Evolutionary conservation across 1,140 invertebrate species (phyloP).

Genomic region (Phenacoccus solenopsis): DNA sequence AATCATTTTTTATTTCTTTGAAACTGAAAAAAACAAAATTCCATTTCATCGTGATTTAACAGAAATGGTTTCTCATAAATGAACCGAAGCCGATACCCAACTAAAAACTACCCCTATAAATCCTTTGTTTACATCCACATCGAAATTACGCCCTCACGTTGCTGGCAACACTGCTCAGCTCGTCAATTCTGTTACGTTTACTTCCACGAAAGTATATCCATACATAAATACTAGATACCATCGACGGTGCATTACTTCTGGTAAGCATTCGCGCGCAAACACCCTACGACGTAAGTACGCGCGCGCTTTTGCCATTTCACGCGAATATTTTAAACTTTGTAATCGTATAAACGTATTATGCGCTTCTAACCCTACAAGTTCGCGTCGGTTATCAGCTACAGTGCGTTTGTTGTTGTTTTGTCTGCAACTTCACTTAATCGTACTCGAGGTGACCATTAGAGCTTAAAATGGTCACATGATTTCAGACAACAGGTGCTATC

Average conservation of each 20-base stretch:
- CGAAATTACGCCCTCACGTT: background rate
- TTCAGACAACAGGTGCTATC: background rate
- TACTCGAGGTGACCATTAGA: background rate
- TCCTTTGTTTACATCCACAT: background rate
- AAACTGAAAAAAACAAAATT: no score
- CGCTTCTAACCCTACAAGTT: no score
- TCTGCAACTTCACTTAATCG: no score
- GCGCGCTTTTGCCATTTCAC: background rate
- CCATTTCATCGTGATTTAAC: no score
- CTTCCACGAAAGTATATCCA: background rate
- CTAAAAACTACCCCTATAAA: no score
- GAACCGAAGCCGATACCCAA: no score
- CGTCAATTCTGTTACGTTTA: background rate
- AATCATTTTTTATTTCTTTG: no score
- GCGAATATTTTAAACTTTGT: background rate
- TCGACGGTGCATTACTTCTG: background rate
- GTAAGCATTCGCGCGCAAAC: background rate
- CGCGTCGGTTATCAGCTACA: no score
- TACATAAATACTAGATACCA: background rate
- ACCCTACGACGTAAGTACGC: background rate
- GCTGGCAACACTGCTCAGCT: background rate
- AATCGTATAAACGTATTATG: background rate
- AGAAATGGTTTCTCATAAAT: no score
- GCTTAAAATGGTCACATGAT: constrained; percentile 10
- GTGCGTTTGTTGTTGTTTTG: background rate